phyloP scores from a whole-genome alignment of 2,888 invertebrate genomes.

The Acleris literana region DNA sequence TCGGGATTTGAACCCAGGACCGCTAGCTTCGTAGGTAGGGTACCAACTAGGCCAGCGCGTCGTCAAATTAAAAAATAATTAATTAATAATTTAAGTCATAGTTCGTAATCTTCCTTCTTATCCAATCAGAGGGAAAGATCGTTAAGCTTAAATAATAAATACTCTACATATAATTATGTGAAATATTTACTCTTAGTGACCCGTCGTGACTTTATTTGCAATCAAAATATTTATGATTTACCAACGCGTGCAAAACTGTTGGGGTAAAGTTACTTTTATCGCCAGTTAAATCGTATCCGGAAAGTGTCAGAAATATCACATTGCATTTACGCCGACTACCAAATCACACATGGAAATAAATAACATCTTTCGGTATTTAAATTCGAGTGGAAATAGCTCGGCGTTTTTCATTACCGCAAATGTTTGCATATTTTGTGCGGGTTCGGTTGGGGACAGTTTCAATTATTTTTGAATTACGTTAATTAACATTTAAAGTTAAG shows the following conservation, averaged over 20 bases:
- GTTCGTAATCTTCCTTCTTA: too few species aligned
- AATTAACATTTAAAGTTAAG: too few species aligned
- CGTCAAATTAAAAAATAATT: too few species aligned
- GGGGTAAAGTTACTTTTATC: slow-evolving; percentile 42
- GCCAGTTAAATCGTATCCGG: slow-evolving; percentile 43
- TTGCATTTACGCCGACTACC: slow-evolving; percentile 46
- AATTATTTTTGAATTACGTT: slow-evolving; percentile 1
- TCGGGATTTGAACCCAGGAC: too few species aligned
- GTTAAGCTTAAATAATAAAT: too few species aligned
- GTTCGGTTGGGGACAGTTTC: background rate
- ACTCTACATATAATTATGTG: too few species aligned
- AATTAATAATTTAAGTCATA: too few species aligned
- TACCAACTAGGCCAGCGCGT: too few species aligned
- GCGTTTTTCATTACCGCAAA: slow-evolving; percentile 22
- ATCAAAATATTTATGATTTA: background rate
- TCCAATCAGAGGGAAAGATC: too few species aligned
- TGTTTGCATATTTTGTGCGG: slow-evolving; percentile 7
- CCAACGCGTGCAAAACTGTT: background rate
- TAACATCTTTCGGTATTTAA: slow-evolving; percentile 46
- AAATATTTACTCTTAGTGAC: too few species aligned
- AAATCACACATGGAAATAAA: slow-evolving; percentile 45
- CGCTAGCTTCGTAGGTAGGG: too few species aligned
- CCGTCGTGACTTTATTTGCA: too few species aligned
- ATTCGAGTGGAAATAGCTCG: slow-evolving; percentile 41
- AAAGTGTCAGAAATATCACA: slow-evolving; percentile 51